Evolutionary conservation across 2,888 invertebrate species (phyloP).

Genomic region (Microctonus hyperodae): DNA sequence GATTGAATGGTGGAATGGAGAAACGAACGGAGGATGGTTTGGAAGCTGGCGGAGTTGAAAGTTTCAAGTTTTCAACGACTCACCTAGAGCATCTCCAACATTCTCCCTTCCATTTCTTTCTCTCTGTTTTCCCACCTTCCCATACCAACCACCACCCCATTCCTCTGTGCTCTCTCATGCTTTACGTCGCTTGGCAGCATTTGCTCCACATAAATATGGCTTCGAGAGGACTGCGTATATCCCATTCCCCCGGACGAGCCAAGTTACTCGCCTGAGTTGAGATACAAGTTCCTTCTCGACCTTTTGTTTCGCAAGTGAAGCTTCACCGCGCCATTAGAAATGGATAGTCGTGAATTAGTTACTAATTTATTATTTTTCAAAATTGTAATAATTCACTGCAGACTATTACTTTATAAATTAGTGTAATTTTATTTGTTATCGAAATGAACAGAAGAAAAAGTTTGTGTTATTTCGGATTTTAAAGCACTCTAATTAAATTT

Average conservation of each 20-base stretch:
- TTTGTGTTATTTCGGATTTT: too few relatives aligned
- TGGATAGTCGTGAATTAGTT: conserved; percentile 12
- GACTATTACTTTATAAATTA: neutral
- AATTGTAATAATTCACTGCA: neutral
- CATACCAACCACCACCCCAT: conserved; percentile 2
- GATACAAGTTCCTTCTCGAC: conserved; percentile 38
- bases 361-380: conserved; percentile 3
- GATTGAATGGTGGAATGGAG: conserved; percentile 26
- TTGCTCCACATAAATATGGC: conserved; percentile 51
- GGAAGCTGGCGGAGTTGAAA: conserved; percentile 42
- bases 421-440: neutral
- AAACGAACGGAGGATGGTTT: conserved; percentile 19
- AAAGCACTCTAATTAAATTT: too few relatives aligned
- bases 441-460: neutral
- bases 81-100: conserved; percentile 49
- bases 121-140: conserved; percentile 26
- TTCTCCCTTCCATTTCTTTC: conserved; percentile 34
- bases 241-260: conserved; percentile 37
- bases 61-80: conserved; percentile 60
- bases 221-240: conserved; percentile 41
- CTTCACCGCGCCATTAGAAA: conserved; percentile 9
- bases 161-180: conserved; percentile 37
- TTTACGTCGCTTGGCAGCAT: conserved; percentile 33
- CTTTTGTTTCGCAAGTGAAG: conserved; percentile 27
- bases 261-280: conserved; percentile 45